Conservation (phyloP, 2,113 vertebrate genomes). For the Nymphicus hollandicus region DNA sequence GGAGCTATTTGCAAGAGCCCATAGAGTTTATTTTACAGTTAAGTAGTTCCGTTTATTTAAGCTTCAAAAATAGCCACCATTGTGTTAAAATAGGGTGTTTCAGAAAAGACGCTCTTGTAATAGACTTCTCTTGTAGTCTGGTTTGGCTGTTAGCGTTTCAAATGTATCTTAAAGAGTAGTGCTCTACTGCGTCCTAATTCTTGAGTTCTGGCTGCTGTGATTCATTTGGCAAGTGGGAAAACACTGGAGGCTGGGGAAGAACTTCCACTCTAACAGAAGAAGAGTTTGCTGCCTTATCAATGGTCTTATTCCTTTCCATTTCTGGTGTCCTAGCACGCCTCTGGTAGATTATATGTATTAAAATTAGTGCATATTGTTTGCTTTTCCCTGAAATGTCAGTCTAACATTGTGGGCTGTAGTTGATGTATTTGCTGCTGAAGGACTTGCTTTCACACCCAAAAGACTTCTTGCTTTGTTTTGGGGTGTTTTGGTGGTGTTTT, state of each 20-base stretch:
- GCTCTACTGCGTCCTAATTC: neutral
- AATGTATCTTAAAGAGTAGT: neutral
- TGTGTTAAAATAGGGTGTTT: neutral
- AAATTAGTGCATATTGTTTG: neutral
- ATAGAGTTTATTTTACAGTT: neutral
- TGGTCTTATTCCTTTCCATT: neutral
- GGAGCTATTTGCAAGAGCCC: slow-evolving; percentile 10
- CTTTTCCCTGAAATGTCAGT: neutral
- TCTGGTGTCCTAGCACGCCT: neutral
- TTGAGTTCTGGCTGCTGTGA: neutral
- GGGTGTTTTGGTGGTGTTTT: neutral
- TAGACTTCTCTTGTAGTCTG: neutral
- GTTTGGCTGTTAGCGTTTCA: neutral
- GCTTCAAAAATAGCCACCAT: neutral
- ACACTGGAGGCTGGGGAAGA: neutral
- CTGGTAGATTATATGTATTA: neutral
- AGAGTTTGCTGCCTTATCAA: neutral
- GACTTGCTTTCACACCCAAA: neutral
- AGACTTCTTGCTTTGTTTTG: neutral
- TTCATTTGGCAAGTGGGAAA: neutral
- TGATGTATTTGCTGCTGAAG: neutral
- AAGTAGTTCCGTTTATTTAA: slow-evolving; percentile 9
- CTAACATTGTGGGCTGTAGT: neutral
- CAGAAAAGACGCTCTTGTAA: neutral
- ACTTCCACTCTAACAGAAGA: neutral